Percentiles rank a stretch among this genome's conserved stretches.
These are phyloP conservation scores for Peribatodes rhomboidaria DNA, from an alignment of 2,888 invertebrate species.

Conservation along the genomic window DNA sequence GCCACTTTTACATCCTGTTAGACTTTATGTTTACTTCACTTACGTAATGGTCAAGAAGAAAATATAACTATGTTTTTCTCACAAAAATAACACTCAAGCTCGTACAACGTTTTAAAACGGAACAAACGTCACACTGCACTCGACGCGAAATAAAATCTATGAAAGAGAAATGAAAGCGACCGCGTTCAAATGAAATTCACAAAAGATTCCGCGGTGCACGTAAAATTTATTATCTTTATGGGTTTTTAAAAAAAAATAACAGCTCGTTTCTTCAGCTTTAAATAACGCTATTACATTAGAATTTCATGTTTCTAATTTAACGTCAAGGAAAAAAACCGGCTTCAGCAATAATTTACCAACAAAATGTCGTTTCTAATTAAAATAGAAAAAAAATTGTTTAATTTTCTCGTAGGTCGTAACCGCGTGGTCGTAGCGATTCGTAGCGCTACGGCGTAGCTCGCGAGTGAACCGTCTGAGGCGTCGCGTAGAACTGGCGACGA, in stretches of 20 bases:
- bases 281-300: neutral
- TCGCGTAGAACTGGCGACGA: slow-evolving; percentile 61
- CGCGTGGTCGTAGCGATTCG: slow-evolving; percentile 43
- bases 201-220: slow-evolving; percentile 36
- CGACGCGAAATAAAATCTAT: slow-evolving; percentile 41
- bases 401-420: slow-evolving; percentile 51
- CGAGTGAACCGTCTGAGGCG: slow-evolving; percentile 58
- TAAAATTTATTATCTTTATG: neutral
- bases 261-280: neutral
- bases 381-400: neutral
- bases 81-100: slow-evolving; percentile 23
- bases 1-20: no score
- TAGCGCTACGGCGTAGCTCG: slow-evolving; percentile 65
- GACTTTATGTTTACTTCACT: neutral
- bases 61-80: slow-evolving; percentile 5
- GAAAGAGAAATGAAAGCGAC: slow-evolving; percentile 42
- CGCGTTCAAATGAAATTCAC: slow-evolving; percentile 44
- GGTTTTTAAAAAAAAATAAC: neutral
- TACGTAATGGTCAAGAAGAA: neutral
- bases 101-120: slow-evolving; percentile 30
- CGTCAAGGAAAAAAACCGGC: neutral
- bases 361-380: neutral
- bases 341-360: neutral
- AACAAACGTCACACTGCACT: slow-evolving; percentile 49
- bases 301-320: neutral